These are phyloP conservation scores for Huso huso DNA, from an alignment of 2,797 vertebrate species.

Conservation along the genomic window DNA sequence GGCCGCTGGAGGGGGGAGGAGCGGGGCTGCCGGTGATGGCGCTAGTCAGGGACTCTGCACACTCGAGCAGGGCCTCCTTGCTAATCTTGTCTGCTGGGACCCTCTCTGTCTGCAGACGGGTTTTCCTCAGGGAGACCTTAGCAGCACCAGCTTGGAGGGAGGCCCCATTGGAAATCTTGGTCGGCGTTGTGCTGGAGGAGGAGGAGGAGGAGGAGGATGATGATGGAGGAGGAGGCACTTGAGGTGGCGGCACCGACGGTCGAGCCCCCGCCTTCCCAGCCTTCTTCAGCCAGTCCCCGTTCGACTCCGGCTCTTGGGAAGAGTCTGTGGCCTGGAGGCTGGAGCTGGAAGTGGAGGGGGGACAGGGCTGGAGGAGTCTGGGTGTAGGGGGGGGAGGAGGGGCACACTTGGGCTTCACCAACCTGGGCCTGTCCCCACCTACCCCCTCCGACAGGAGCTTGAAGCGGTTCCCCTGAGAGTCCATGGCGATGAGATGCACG, in stretches of 20 bases:
- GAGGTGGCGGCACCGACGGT: slow-evolving; percentile 61
- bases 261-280: slow-evolving; percentile 73
- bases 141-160: slow-evolving; percentile 44
- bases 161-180: background rate
- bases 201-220: background rate
- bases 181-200: slow-evolving; percentile 39
- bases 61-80: slow-evolving; percentile 90
- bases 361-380: slow-evolving; percentile 69
- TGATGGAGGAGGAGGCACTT: slow-evolving; percentile 58
- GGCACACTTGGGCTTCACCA: slow-evolving; percentile 95
- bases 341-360: slow-evolving; percentile 43
- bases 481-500: slow-evolving; percentile 86
- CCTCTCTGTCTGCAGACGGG: slow-evolving; percentile 77
- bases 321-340: slow-evolving; percentile 35
- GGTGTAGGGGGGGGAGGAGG: slow-evolving; percentile 87
- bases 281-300: slow-evolving; percentile 70
- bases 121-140: slow-evolving; percentile 80
- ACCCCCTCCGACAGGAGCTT: slow-evolving; percentile 86
- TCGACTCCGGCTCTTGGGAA: slow-evolving; percentile 65
- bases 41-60: slow-evolving; percentile 77
- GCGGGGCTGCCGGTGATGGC: slow-evolving; percentile 67
- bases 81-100: slow-evolving; percentile 79
- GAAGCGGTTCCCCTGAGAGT: slow-evolving; percentile 98
- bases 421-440: slow-evolving; percentile 83
- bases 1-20: slow-evolving; percentile 74